A percentile compares a stretch with the other conserved stretches of the same genome.
Conservation (phyloP, 2,888 invertebrate genomes). For the Eulithis prunata region DNA sequence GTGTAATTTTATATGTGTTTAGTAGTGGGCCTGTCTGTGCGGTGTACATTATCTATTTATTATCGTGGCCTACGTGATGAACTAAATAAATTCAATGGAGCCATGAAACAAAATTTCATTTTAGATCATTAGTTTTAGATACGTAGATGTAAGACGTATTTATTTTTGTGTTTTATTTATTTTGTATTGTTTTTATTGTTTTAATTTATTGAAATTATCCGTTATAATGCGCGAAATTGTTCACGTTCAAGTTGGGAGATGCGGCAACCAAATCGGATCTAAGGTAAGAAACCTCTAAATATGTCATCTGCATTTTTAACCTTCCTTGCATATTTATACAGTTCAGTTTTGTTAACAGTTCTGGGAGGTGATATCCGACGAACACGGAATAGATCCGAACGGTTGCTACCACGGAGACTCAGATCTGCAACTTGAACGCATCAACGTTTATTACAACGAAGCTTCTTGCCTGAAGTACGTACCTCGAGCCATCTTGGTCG, state of each 20-base stretch:
- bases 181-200: slow-evolving; percentile 49
- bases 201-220: slow-evolving; percentile 62
- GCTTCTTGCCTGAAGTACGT: slow-evolving; percentile 73
- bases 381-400: slow-evolving; percentile 87
- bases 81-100: slow-evolving; percentile 43
- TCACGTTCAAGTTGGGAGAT: slow-evolving; percentile 87
- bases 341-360: slow-evolving; percentile 79
- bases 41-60: slow-evolving; percentile 33
- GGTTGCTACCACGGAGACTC: slow-evolving; percentile 86
- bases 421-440: slow-evolving; percentile 89
- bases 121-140: slow-evolving; percentile 47
- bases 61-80: slow-evolving; percentile 40
- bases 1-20: slow-evolving; percentile 29
- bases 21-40: slow-evolving; percentile 22
- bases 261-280: slow-evolving; percentile 88
- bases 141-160: slow-evolving; percentile 59
- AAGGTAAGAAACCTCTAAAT: slow-evolving; percentile 82
- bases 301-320: neutral
- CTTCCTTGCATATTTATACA: neutral
- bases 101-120: slow-evolving; percentile 50
- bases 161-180: slow-evolving; percentile 53
- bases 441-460: slow-evolving; percentile 91
- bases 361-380: slow-evolving; percentile 93
- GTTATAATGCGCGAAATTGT: slow-evolving; percentile 91
- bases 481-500: slow-evolving; percentile 69